Evolutionary conservation across 2,113 vertebrate species (phyloP), one percentile per base, ranked within the genome.

Genomic region (Periophthalmus modestus): DNA sequence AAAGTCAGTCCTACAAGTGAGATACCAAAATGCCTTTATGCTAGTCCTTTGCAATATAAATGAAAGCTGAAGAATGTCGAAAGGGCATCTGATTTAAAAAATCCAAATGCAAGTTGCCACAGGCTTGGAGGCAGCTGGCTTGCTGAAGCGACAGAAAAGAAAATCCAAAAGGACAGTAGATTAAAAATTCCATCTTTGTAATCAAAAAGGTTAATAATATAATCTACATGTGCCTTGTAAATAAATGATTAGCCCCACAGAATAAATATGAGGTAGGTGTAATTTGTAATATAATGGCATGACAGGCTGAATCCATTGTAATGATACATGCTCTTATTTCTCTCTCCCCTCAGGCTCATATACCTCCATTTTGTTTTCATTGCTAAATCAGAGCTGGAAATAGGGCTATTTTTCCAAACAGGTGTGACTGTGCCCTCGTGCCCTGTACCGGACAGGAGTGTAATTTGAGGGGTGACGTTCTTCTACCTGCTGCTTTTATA

Each of bases 381-480:
- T 6, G 24, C 34, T 69, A n/a, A 54, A 82, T 74, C 67, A 69
- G 34, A 80, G 46, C 33, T 47, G 78, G 75, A 80, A 83, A 80
- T n/a, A 7, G 84, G 66, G 47, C 16, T 5, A 82, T 83, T 71
- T 69, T 67, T 55, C 75, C 68, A 68, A 67, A 76, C 71, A 74
- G 79, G 76, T 87, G 76, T 15, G 28, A 11, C 0, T 48, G 70
- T 72, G 76, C 72, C 68, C 74, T 66, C 0, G 2, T 81, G 66
- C 65, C 75, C 78, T 57, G 5, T 50, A 69, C 75, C 66, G 79
- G 82, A 77, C 83, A 81, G 74, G 50, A 73, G 58, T 78, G 57
- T 87, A 82, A 89, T 88, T 81, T 82, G 67, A 81, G 69, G 71
- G 74, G 82, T 48, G 77, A 62, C 59, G 67, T 70, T 83, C 80